Conservation (phyloP, 2,797 vertebrate species). For the Notolabrus celidotus region DNA sequence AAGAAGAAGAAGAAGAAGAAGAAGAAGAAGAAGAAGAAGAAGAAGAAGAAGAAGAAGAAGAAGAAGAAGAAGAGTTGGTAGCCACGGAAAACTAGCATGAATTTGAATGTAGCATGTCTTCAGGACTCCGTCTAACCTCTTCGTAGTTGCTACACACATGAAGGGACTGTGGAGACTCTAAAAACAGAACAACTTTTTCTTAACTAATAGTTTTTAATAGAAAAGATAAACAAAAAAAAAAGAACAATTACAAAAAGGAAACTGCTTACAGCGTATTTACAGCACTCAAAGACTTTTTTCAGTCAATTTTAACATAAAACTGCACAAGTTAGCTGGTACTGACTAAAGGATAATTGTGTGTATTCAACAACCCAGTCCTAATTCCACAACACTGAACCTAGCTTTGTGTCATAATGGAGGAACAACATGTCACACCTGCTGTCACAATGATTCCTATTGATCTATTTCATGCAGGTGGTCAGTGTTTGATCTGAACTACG, state of each 20-base stretch:
- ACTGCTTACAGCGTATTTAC: constrained; percentile 80
- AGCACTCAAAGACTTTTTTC: constrained; percentile 66
- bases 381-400: constrained; percentile 40
- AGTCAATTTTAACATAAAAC: constrained; percentile 73
- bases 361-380: constrained; percentile 24
- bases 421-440: constrained; percentile 42
- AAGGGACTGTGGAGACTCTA: no score
- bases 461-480: constrained; percentile 56
- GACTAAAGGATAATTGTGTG: constrained; percentile 38
- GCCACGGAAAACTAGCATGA: no score
- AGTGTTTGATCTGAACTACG: constrained; percentile 20
- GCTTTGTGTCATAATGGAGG: constrained; percentile 25
- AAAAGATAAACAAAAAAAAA: constrained; percentile 82
- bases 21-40: no score
- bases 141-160: no score
- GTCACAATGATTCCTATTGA: constrained; percentile 25
- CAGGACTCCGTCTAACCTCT: no score
- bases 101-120: no score
- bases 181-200: constrained; percentile 47
- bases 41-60: no score
- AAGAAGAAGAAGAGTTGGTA: no score
- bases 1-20: no score
- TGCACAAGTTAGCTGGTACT: constrained; percentile 46
- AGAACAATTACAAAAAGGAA: constrained; percentile 79
- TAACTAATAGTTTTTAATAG: constrained; percentile 82